Evolutionary conservation across 2,888 invertebrate species (phyloP).

Genomic region (Alloplasta piceator): DNA sequence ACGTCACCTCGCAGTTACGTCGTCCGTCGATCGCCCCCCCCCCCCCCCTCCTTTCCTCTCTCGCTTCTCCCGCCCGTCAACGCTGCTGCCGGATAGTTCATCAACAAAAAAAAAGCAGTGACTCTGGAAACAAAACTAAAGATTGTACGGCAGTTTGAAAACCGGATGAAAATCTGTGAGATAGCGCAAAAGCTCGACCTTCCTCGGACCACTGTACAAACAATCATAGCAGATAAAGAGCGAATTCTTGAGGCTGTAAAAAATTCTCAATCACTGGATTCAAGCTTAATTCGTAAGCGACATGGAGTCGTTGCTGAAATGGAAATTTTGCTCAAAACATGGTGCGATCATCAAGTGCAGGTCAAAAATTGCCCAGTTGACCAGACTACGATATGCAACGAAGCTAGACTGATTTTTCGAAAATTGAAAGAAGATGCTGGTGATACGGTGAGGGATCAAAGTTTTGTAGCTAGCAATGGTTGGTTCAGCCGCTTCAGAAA

Average conservation of each 20-base stretch:
- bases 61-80: background rate
- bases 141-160: constrained; percentile 36
- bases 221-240: background rate
- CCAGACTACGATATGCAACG: too few relatives aligned
- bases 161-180: constrained; percentile 36
- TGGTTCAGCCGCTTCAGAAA: background rate
- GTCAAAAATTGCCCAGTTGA: too few relatives aligned
- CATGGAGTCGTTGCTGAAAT: background rate
- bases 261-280: constrained; percentile 1
- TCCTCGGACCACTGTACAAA: constrained; percentile 33
- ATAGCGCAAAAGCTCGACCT: background rate
- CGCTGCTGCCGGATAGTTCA: background rate
- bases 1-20: constrained; percentile 1
- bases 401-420: too few relatives aligned
- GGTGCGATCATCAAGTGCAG: too few relatives aligned
- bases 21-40: background rate
- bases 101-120: background rate
- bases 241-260: constrained; percentile 15
- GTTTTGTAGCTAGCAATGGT: constrained; percentile 59
- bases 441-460: constrained; percentile 29
- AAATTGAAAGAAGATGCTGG: too few relatives aligned
- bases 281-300: too few relatives aligned
- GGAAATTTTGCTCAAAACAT: too few relatives aligned
- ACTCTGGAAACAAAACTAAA: constrained; percentile 32
- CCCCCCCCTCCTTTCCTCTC: too few relatives aligned